Evolutionary conservation across 2,113 vertebrate species (phyloP), one percentile per base, ranked within the genome.

Genomic region (Eulacestoma nigropectus): DNA sequence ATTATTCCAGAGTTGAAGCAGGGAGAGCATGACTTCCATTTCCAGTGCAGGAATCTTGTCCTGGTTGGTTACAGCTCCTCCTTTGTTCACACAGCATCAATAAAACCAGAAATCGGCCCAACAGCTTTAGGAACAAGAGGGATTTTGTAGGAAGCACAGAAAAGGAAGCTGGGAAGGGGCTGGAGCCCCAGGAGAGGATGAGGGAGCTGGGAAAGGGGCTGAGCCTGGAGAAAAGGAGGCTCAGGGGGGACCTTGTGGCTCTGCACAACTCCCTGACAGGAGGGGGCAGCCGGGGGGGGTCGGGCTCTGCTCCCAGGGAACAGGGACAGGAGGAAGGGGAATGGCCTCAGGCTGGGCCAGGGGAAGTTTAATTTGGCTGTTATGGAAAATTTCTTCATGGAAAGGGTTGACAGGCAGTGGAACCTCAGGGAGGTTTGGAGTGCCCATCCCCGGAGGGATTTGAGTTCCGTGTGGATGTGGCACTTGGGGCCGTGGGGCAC

Each of bases 391-490:
- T 52, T 32, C 12, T 0, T 1, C 72, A 26, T 87, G 84, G 41
- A n/a, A 70, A 78, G 55, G 64, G 33, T 8, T 70, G 84, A 47
- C 0, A 53, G 21, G 73, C n/a, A n/a, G n/a, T n/a, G n/a, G n/a
- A n/a, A n/a, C n/a, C 39, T 10, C 55, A 39, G 73, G 55, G 64
- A 22, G 55, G 10, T 1, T 15, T 78, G 65, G 1, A 41, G 23
- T 8, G 1, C 47, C 75, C 57, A 35, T 15, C 11, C 49, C 76
- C 35, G 64, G 21, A 2, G 20, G 29, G 23, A n/a, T 63, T 46
- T 15, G 1, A 10, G 19, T 13, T 1, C 53, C 7, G 0, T 20
- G 33, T 39, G 84, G 46, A 60, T 11, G 39, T 16, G 29, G n/a
- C 64, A n/a, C 19, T 3, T 9, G 55, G 33, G 55, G 39, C 3